phyloP scores from a whole-genome alignment of 1,140 invertebrate genomes.

The Agraylea sexmaculata region DNA sequence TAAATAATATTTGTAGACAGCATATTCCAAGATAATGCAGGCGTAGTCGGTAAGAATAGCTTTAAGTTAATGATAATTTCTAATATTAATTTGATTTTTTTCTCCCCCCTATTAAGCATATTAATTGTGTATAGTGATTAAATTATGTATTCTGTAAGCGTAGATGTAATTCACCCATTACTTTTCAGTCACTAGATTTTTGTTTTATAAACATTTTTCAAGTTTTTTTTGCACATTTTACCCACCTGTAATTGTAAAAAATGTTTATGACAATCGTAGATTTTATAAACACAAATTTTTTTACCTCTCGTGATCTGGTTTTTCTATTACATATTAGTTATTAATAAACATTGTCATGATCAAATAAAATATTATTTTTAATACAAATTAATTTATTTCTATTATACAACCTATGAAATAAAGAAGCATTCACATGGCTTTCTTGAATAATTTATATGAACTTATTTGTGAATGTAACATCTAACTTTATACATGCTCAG shows the following conservation, averaged over 20 bases:
- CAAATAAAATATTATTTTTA: constrained; percentile 14
- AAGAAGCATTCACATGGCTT: too few relatives aligned
- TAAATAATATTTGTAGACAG: constrained; percentile 7
- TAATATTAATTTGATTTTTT: background rate
- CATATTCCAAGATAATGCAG: background rate
- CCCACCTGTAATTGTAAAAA: constrained; percentile 20
- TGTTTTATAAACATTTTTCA: constrained; percentile 1
- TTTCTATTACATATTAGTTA: constrained; percentile 18
- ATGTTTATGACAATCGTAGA: constrained; percentile 22
- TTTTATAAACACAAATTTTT: constrained; percentile 20
- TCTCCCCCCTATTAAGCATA: background rate
- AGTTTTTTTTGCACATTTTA: constrained; percentile 13
- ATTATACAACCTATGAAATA: too few relatives aligned
- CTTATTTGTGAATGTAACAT: too few relatives aligned
- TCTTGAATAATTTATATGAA: too few relatives aligned
- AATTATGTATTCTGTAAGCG: background rate
- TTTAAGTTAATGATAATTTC: background rate
- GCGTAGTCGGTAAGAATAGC: background rate
- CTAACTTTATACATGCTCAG: too few relatives aligned
- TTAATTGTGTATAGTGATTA: background rate
- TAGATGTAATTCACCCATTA: background rate
- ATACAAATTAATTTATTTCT: too few relatives aligned
- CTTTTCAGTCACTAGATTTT: background rate
- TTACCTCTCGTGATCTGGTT: constrained; percentile 21
- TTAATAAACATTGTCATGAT: constrained; percentile 17